Evolutionary conservation across 2,888 invertebrate species (phyloP), one percentile per base, ranked within the genome.

Genomic region (Deladenus siricidicola): DNA sequence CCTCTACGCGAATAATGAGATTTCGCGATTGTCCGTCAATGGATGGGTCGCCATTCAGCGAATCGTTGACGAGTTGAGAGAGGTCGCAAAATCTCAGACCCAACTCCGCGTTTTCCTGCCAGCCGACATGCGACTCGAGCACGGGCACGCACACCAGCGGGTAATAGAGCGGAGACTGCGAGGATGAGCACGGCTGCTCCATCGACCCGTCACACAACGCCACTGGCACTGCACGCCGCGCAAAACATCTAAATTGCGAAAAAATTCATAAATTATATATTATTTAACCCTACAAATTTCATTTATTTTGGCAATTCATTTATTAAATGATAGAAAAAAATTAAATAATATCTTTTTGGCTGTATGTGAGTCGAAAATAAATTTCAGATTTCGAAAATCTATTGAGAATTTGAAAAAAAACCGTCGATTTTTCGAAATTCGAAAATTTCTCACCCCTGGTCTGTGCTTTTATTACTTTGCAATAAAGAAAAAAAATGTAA

Each of bases 21-120:
- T 71, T 67, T 43, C 70, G 63, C 21, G 73, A 65, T 26, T 70
- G 69, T 21, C 63, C 62, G 48, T 73, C 73, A 34, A 73, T 56
- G 47, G 26, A 42, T n/a, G 50, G 34, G 23, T 53, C 56, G 6
- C 26, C 34, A 44, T 68, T 65, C 14, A 68, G 34, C 23, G 67
- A 51, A 17, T 50, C 39, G 30, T 65, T 68, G 14, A 65, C 30
- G 19, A 65, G 39, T 23, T 60, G 39, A 10, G 67, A 50, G 42
- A 65, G 51, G 45, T 68, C 64, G 34, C 56, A 56, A 42, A 62
- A 60, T n/a, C 43, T 28, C 17, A 61, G 45, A 14, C 45, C 48
- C 4, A 24, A 26, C 14, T 47, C 21, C 17, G 19, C 10, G 26
- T 56, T 30, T n/a, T 58, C 48, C 10, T 24, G 26, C 6, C 6